phyloP scores from a whole-genome alignment of 1,140 invertebrate genomes.

The Globodera ellingtonae region DNA sequence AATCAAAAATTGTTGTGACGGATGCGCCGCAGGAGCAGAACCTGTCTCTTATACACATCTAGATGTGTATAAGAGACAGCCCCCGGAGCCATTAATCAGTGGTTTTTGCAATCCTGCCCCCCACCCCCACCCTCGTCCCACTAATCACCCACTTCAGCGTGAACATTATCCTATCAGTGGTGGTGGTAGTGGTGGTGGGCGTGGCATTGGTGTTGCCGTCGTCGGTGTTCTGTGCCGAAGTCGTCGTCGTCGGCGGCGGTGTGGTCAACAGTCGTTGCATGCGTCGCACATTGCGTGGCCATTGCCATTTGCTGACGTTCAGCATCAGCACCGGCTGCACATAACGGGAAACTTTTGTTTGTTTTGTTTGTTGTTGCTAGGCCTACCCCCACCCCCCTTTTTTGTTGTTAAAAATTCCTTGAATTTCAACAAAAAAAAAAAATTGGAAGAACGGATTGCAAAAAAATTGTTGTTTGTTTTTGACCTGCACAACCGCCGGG shows the following conservation, averaged over 20 bases:
- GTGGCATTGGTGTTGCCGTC: conserved; percentile 11
- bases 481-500: conserved; percentile 17
- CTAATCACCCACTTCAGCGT: conserved; percentile 48
- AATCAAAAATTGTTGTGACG: no score
- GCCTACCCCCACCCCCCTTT: no score
- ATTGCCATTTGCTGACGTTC: conserved; percentile 75
- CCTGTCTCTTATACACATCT: no score
- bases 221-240: conserved; percentile 52
- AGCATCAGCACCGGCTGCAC: conserved; percentile 72
- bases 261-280: conserved; percentile 67
- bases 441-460: no score
- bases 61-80: no score
- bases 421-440: no score
- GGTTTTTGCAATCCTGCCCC: no score
- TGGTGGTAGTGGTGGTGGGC: conserved; percentile 19
- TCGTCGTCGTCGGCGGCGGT: neutral
- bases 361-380: no score
- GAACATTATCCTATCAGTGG: conserved; percentile 48
- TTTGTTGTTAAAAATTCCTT: no score
- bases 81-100: no score
- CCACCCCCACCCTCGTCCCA: neutral
- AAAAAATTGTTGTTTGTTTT: no score
- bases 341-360: neutral
- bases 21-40: no score
- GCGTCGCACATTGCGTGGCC: conserved; percentile 70